Percentiles rank a stretch among this genome's conserved stretches.
Conservation (phyloP, 1,140 invertebrate genomes). For the Sinella curviseta region DNA sequence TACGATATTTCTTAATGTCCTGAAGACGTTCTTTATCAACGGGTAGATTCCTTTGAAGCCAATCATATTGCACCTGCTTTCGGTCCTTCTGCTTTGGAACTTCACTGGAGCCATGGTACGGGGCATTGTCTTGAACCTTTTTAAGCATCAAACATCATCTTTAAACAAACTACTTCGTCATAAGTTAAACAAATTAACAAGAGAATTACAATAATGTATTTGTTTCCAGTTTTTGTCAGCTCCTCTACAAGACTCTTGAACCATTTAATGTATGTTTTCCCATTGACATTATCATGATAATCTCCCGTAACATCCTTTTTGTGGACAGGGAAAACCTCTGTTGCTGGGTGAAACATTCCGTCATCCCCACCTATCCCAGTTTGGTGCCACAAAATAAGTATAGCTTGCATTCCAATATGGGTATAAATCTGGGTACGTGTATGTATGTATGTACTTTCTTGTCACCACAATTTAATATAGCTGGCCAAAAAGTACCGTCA, state of each 20-base stretch:
- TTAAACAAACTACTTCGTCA: not conserved
- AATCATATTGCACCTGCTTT: not conserved
- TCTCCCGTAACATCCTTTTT: not conserved
- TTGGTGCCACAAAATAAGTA: not conserved
- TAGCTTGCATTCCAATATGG: too few species aligned
- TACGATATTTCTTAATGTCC: not conserved
- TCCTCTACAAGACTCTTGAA: not conserved
- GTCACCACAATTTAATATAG: too few species aligned
- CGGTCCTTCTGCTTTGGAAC: not conserved
- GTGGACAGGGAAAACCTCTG: not conserved
- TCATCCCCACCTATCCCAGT: not conserved
- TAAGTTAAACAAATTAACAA: not conserved
- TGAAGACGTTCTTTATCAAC: not conserved
- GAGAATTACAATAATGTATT: not conserved
- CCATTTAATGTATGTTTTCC: not conserved
- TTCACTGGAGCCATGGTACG: not conserved
- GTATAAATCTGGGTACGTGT: too few species aligned
- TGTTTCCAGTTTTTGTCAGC: not conserved
- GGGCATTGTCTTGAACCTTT: not conserved
- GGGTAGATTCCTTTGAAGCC: not conserved
- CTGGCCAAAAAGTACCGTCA: too few species aligned
- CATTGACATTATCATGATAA: conserved; percentile 13
- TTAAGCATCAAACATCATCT: not conserved
- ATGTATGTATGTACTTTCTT: too few species aligned
- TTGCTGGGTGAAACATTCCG: not conserved